These are phyloP conservation scores for Zaprionus gabonicus DNA, from an alignment of 1,140 invertebrate genomes.

Conservation along the genomic window DNA sequence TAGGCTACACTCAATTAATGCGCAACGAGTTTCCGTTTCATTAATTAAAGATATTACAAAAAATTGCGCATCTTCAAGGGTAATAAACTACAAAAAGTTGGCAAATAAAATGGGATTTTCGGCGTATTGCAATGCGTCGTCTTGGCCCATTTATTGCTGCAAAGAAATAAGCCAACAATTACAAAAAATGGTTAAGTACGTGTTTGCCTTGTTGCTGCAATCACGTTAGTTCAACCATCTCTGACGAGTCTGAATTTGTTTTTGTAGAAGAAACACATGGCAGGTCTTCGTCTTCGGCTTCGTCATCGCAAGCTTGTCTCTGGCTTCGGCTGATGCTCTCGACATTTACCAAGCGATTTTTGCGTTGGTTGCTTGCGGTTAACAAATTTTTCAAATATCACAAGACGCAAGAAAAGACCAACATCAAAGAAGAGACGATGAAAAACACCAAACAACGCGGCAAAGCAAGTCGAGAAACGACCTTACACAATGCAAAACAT, in stretches of 20 bases:
- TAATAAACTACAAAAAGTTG: background rate
- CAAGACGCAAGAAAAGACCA: background rate
- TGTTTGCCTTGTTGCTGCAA: conserved; percentile 1
- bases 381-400: conserved; percentile 55
- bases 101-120: background rate
- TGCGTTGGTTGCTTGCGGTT: conserved; percentile 43
- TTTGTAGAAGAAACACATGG: conserved; percentile 8
- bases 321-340: conserved; percentile 29
- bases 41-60: background rate
- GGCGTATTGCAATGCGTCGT: background rate
- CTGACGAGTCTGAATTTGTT: background rate
- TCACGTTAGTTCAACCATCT: conserved; percentile 18
- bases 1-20: background rate
- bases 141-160: background rate
- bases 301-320: conserved; percentile 30
- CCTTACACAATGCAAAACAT: conserved; percentile 56
- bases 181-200: conserved; percentile 17
- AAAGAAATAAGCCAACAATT: conserved; percentile 35
- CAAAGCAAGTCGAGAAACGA: conserved; percentile 44
- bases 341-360: conserved; percentile 53
- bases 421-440: conserved; percentile 12
- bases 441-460: conserved; percentile 15
- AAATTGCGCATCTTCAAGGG: background rate
- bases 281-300: background rate
- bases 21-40: background rate